phyloP scores from a whole-genome alignment of 1,140 invertebrate species.

The Rhagoletis zephyria region DNA sequence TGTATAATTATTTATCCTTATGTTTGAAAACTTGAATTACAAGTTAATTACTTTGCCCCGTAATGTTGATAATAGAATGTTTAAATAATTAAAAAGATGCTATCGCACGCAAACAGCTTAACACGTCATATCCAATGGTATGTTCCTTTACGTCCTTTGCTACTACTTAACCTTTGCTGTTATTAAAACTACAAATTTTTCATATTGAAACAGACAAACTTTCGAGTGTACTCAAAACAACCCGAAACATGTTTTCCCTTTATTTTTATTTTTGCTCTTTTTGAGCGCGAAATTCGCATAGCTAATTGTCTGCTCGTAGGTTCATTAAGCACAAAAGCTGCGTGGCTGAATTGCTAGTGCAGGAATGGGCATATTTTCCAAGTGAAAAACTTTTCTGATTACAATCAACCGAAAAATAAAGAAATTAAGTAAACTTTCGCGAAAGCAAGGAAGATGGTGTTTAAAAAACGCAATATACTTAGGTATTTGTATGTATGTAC shows the following conservation, averaged over 20 bases:
- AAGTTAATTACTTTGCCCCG: slow-evolving; percentile 11
- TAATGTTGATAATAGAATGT: neutral
- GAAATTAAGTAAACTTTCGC: neutral
- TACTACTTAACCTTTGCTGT: neutral
- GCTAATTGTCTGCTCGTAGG: slow-evolving; percentile 36
- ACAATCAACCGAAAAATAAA: slow-evolving; percentile 20
- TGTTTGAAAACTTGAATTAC: neutral
- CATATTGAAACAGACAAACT: neutral
- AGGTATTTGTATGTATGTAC: too few relatives aligned
- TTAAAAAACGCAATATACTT: too few relatives aligned
- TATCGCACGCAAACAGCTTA: neutral
- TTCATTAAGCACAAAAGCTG: slow-evolving; percentile 24
- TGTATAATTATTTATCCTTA: neutral
- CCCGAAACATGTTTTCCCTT: neutral
- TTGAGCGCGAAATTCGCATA: slow-evolving; percentile 13
- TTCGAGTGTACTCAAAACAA: slow-evolving; percentile 7
- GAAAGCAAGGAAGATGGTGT: neutral
- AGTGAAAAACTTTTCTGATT: slow-evolving; percentile 46
- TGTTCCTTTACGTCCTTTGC: neutral
- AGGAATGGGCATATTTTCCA: slow-evolving; percentile 28
- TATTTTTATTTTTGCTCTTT: neutral
- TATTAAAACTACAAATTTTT: neutral
- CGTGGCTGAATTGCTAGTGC: neutral
- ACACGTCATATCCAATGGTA: neutral
- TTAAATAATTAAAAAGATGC: slow-evolving; percentile 3